Evolutionary conservation across 2,797 vertebrate species (phyloP), one percentile per base, ranked within the genome.

Genomic region (Poeciliopsis turneri): DNA sequence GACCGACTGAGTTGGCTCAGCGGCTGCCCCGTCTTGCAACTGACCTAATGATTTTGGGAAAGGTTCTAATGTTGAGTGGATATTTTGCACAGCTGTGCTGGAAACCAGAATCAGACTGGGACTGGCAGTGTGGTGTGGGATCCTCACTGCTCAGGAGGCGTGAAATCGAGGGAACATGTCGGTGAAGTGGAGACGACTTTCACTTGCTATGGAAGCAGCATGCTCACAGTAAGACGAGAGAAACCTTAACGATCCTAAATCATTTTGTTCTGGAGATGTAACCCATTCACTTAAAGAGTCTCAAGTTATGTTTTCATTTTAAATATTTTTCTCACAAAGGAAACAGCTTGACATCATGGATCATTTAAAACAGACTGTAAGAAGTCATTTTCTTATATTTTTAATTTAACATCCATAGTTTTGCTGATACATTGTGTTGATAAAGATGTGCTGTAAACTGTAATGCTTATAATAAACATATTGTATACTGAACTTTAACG

Each of bases 81-180:
- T 43, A n/a, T 45, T 45, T 69, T 69, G 66, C 66, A 69, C 39
- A 69, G 66, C 66, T 69, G 66, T n/a, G 66, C 66, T 69, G 66
- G 66, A 43, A 69, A 25, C 66, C 39, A 43, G 39, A 69, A 7
- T 43, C 20, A 69, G 66, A 41, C 8, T 43, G 66, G 66, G 39
- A 43, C 66, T 69, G 66, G 66, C 66, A 25, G 66, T 25, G 41
- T 25, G 66, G 11, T 69, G 66, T 45, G 66, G 66, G 41, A 69
- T 43, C 25, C 20, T 69, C 36, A 12, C 66, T 69, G 66, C 13
- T 43, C 39, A 45, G 8, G 66, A 45, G 66, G 66, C 39, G n/a
- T 69, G 66, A 69, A 69, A 69, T 69, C 23, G 0, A 69, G 66
- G 39, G 20, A 45, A 45, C 2, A n/a, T 45, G 66, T 69, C 41